Percentiles rank a stretch among this genome's conserved stretches.
Conservation (phyloP, 1,140 invertebrate genomes). For the Capitella teleta region DNA sequence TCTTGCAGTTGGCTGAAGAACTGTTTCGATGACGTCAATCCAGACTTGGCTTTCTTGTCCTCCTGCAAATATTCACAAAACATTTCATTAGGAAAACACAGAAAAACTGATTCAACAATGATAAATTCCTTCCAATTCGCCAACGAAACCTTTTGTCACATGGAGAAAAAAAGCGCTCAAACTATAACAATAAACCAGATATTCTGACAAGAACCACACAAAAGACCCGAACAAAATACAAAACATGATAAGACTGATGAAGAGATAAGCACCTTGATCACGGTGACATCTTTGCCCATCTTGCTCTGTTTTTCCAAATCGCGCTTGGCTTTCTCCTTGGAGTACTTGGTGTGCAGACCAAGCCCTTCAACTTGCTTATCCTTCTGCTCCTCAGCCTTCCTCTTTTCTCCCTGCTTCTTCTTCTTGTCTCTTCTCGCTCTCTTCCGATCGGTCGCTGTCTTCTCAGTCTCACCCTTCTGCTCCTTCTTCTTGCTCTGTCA, state of each 20-base stretch:
- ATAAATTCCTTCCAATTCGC: not conserved
- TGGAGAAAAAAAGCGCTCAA: not conserved
- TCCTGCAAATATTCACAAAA: not conserved
- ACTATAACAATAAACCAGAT: not conserved
- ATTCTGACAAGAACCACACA: not conserved
- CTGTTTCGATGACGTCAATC: slow-evolving; percentile 63
- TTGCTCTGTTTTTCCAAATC: slow-evolving; percentile 41
- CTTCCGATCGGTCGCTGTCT: slow-evolving; percentile 75
- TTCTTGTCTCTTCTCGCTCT: slow-evolving; percentile 81
- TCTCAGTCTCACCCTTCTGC: slow-evolving; percentile 66
- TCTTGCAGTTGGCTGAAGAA: slow-evolving; percentile 75
- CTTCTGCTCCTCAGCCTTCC: slow-evolving; percentile 13
- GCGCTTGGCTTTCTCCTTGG: slow-evolving; percentile 47
- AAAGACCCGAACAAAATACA: not conserved
- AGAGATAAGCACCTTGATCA: slow-evolving; percentile 34
- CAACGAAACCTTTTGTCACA: not conserved
- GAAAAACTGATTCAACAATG: not conserved
- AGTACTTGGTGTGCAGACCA: slow-evolving; percentile 50
- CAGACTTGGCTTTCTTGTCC: slow-evolving; percentile 44
- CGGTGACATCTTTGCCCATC: slow-evolving; percentile 16
- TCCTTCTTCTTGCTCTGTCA: slow-evolving; percentile 68
- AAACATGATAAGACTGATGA: too few species aligned
- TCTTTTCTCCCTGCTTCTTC: slow-evolving; percentile 47
- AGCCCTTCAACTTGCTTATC: slow-evolving; percentile 14
- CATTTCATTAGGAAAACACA: slow-evolving; percentile 1